Base-by-base conservation (phyloP, 2,113 vertebrate genomes). In the Coturnix japonica region DNA sequence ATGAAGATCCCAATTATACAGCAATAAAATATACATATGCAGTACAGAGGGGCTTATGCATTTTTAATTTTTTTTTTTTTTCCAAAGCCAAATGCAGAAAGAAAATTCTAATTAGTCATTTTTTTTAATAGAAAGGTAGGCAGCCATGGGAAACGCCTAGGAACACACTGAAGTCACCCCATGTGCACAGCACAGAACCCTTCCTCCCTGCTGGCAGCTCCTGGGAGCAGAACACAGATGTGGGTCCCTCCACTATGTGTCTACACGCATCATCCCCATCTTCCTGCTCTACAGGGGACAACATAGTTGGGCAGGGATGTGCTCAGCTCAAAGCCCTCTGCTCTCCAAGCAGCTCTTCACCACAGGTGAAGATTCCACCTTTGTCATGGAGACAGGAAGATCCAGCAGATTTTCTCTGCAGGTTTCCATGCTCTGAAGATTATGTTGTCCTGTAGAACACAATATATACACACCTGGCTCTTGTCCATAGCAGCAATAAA, bases 21-120 rank as follows among this genome's bases (percentile, higher is more conserved):
- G 94, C 91, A 91, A 97, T 97, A 97, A 98, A 97, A 98, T 98
- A 97, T 97, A 97, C 96, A 97, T 97, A 94, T 0, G 35, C 53
- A 90, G 85, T 95, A 95, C 95, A 82, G 95, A 96, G 94, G 77
- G 90, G 80, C 90, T 97, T 97, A 97, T 98, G 85, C 97, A 98
- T 97, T 98, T 98, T 98, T 97, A 97, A 97, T 97, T 93, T 92
- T 95, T 41, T 37, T 41, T 37, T 37, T 37, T 94, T 95, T 96
- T 92, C 89, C 95, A 94, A 94, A 97, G 95, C 81, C 94, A 90
- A 95, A 94, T 25, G 72, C 93, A 91, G 85, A 64, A 91, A 96
- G 95, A 94, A 97, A 96, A 96, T 95, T 96, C 95, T 96, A 96
- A 97, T 97, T 88, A 97, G 89, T 93, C 60, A 11, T 41, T 17